phyloP scores from a whole-genome alignment of 2,797 vertebrate genomes.

The Acropternis orthonyx region DNA sequence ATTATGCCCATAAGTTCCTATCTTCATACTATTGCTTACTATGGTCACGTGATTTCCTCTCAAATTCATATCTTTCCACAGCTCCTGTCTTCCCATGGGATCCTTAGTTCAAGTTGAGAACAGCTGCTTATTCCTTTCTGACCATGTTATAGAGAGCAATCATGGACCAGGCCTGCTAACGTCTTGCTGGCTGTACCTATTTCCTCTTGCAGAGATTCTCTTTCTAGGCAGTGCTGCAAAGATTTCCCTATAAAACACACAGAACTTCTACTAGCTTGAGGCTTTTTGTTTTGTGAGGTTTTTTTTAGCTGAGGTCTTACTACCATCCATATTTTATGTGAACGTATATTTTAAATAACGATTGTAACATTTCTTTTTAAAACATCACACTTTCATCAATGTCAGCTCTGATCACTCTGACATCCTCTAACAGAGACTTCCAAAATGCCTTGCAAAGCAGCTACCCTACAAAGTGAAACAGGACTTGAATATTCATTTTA shows the following conservation, averaged over 20 bases:
- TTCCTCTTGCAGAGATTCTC: neutral
- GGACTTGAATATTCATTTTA: conserved; percentile 9
- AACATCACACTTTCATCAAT: neutral
- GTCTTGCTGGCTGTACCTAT: neutral
- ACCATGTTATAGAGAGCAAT: neutral
- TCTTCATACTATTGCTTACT: neutral
- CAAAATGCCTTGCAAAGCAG: neutral
- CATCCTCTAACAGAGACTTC: neutral
- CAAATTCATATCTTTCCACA: neutral
- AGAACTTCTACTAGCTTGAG: neutral
- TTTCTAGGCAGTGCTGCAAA: neutral
- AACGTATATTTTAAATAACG: neutral
- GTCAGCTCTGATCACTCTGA: neutral
- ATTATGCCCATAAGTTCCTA: neutral
- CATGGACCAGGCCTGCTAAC: neutral
- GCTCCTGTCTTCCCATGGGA: neutral
- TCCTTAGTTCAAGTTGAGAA: neutral
- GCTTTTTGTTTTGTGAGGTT: neutral
- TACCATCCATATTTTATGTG: neutral
- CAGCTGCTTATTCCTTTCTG: neutral
- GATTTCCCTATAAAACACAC: neutral
- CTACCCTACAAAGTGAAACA: neutral
- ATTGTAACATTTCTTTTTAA: neutral
- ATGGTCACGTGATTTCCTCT: neutral
- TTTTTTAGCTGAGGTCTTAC: neutral